Conservation (phyloP, 2,113 vertebrate species). For the Chlamydotis undulata region DNA sequence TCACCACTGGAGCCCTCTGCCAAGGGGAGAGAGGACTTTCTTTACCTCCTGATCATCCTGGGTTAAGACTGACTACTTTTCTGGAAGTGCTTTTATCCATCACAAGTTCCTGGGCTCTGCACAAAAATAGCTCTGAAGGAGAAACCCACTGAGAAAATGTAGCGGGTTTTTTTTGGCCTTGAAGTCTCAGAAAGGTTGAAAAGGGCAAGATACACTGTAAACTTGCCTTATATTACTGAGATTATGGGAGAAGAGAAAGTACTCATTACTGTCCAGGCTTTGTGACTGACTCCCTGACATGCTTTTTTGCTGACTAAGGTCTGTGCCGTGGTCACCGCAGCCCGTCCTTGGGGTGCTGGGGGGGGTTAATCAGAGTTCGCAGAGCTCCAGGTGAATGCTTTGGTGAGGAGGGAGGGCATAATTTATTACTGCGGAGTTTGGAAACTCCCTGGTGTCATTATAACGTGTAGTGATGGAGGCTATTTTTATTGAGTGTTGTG, state of each 20-base stretch:
- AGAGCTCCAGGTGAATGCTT: neutral
- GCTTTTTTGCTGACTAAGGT: neutral
- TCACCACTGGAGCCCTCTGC: neutral
- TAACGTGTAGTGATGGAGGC: slow-evolving; percentile 52
- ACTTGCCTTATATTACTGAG: neutral
- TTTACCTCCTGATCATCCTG: neutral
- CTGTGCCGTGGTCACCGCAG: fast-evolving
- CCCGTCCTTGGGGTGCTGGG: neutral
- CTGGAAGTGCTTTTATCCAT: neutral
- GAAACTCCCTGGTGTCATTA: slow-evolving; percentile 50
- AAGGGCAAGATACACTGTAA: neutral
- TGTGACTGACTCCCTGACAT: neutral
- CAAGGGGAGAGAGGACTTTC: neutral
- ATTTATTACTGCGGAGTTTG: slow-evolving; percentile 15
- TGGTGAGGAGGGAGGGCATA: slow-evolving; percentile 5
- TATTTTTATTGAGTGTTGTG: slow-evolving; percentile 62
- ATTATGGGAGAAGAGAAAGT: neutral
- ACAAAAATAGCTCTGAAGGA: neutral
- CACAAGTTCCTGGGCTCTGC: neutral
- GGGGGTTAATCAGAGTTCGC: slow-evolving; percentile 16
- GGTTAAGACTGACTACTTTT: neutral
- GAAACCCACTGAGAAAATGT: neutral
- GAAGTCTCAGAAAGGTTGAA: neutral
- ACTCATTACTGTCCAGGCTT: neutral
- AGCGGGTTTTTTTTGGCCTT: neutral